Conservation (phyloP, 2,113 vertebrate genomes). For the Muntiacus reevesi region DNA sequence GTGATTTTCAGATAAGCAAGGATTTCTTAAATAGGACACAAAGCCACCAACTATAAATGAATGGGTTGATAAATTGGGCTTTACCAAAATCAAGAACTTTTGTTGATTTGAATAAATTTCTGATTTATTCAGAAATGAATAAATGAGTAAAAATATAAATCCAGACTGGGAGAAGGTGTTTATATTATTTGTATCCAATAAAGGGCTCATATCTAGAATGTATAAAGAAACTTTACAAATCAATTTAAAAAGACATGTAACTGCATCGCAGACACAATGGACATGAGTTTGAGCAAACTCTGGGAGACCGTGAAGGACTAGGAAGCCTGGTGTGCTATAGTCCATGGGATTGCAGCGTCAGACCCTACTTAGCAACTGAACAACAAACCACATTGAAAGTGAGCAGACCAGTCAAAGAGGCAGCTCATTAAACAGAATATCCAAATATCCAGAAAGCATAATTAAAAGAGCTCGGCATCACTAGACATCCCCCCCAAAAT, state of each 20-base stretch:
- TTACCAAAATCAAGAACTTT: background rate
- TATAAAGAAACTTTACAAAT: background rate
- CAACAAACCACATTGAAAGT: background rate
- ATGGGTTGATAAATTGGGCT: background rate
- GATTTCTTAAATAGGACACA: background rate
- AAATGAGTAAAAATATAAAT: background rate
- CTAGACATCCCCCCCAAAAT: background rate
- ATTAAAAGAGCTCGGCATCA: background rate
- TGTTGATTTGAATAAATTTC: background rate
- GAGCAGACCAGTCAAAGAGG: background rate
- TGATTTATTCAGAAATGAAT: background rate
- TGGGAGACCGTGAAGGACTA: accelerated
- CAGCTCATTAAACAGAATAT: background rate
- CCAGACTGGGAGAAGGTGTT: background rate
- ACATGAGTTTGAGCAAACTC: background rate
- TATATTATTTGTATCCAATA: background rate
- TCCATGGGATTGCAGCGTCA: background rate
- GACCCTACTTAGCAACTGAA: background rate
- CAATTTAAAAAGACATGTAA: background rate
- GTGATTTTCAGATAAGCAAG: background rate
- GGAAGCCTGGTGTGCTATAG: background rate
- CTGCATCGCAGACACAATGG: background rate
- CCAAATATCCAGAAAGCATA: background rate
- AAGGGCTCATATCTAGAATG: background rate
- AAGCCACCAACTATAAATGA: background rate